Evolutionary conservation across 2,797 vertebrate genomes (phyloP).

Genomic region (Acrocephalus scirpaceus): DNA sequence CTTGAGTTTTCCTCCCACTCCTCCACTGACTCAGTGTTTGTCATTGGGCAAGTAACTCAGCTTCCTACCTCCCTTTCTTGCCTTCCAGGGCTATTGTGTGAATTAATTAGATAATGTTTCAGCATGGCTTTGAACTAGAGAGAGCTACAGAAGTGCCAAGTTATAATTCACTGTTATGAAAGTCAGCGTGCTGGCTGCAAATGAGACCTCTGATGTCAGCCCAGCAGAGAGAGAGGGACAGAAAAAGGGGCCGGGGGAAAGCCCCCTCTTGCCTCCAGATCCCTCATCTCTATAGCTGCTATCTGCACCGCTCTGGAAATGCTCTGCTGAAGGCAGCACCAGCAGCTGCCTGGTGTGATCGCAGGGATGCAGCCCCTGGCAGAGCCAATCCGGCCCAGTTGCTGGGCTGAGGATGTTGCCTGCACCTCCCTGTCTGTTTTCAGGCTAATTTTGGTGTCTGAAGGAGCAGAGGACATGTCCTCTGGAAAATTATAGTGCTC

Average conservation of each 20-base stretch:
- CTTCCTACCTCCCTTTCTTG: constrained; percentile 20
- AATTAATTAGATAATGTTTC: constrained; percentile 60
- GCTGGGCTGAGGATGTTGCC: background rate
- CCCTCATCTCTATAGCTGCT: background rate
- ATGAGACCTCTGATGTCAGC: background rate
- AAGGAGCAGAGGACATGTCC: background rate
- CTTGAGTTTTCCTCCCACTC: constrained; percentile 40
- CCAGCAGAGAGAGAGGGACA: background rate
- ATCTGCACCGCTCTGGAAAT: background rate
- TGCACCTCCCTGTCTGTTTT: background rate
- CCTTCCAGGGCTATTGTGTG: constrained; percentile 30
- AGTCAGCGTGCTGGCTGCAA: background rate
- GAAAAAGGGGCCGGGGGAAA: accelerated
- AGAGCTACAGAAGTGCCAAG: constrained; percentile 3
- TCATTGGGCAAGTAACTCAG: constrained; percentile 6
- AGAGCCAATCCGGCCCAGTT: accelerated
- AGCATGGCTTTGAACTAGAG: background rate
- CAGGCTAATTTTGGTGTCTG: background rate
- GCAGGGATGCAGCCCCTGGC: background rate
- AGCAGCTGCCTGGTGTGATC: background rate
- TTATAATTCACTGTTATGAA: constrained; percentile 33
- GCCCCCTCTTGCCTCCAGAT: background rate
- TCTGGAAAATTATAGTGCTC: background rate
- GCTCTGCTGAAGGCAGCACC: background rate
- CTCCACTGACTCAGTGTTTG: constrained; percentile 40